Conservation (phyloP, 1,140 invertebrate species). For the Drosophila serrata region DNA sequence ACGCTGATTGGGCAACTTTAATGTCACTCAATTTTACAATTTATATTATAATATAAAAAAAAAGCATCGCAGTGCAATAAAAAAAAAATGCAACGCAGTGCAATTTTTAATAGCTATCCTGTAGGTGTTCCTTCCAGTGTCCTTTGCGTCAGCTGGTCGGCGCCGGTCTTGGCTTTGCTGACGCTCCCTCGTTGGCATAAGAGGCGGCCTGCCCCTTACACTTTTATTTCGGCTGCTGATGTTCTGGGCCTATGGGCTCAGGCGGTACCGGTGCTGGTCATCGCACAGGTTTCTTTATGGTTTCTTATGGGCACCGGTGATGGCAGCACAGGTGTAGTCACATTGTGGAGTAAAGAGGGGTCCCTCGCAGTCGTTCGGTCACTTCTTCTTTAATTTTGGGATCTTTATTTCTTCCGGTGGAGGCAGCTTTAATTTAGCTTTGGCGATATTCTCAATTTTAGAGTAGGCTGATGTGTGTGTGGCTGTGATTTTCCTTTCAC, state of each 20-base stretch:
- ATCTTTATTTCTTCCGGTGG: not conserved
- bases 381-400: not conserved
- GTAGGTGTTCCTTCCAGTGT: no score
- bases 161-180: no score
- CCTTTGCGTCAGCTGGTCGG: no score
- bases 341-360: constrained; percentile 3
- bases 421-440: not conserved
- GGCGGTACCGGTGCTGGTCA: constrained; percentile 1
- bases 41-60: not conserved
- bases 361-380: no score
- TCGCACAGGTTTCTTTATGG: not conserved
- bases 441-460: not conserved
- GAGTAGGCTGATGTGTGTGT: constrained; percentile 3
- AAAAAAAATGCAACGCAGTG: constrained; percentile 1
- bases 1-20: not conserved
- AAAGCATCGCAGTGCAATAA: constrained; percentile 2
- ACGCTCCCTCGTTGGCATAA: no score
- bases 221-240: no score
- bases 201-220: no score
- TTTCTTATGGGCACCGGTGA: not conserved
- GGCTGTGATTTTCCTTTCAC: not conserved
- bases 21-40: not conserved
- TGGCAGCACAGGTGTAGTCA: constrained; percentile 20
- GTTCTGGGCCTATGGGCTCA: not conserved
- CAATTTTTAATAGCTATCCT: no score